Base-by-base conservation (phyloP, 2,113 vertebrate genomes). In the Sylvia atricapilla region DNA sequence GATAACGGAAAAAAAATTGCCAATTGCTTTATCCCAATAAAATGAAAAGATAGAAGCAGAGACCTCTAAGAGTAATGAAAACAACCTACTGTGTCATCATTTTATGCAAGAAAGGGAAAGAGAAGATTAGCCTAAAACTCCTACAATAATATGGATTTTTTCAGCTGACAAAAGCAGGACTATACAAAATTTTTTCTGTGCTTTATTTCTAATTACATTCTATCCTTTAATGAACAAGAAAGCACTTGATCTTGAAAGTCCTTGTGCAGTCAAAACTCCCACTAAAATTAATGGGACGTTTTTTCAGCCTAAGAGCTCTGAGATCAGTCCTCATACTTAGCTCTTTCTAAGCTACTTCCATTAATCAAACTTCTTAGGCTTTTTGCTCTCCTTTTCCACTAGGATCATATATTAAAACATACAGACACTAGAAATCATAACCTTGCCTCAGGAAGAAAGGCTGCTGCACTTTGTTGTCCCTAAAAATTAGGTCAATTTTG, bases 171-270 rank as follows among this genome's bases (percentile, higher is more conserved):
- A 94, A 95, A 94, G 94, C 94, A 96, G 88, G 95, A 95, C 76
- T 87, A 87, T 50, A 82, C 77, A 90, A 94, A 95, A 83, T 90
- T 73, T 96, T 95, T 80, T 77, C 82, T 91, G 59, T 86, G 49
- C 85, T 93, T 92, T 95, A 95, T 94, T 96, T 97, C 90, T 97
- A 96, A 97, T 97, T 96, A 97, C 89, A 64, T 43, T 89, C 77
- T 93, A 93, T 79, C 92, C 87, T 95, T 94, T 96, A 94, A 91
- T 93, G 94, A 95, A 89, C 74, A 95, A 89, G 80, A 93, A 97
- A 89, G 80, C 47, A 88, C 90, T 90, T 94, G 93, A 90, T 91
- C 76, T 94, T 96, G 92, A 81, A 94, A 96, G 89, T 92, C 92
- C 85, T 94, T 95, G 91, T 90, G 73, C 86, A 89, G 82, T 89